A percentile compares a stretch with the other conserved stretches of the same genome.
phyloP scores from a whole-genome alignment of 2,797 vertebrate genomes.

The Corythornis leucogaster region DNA sequence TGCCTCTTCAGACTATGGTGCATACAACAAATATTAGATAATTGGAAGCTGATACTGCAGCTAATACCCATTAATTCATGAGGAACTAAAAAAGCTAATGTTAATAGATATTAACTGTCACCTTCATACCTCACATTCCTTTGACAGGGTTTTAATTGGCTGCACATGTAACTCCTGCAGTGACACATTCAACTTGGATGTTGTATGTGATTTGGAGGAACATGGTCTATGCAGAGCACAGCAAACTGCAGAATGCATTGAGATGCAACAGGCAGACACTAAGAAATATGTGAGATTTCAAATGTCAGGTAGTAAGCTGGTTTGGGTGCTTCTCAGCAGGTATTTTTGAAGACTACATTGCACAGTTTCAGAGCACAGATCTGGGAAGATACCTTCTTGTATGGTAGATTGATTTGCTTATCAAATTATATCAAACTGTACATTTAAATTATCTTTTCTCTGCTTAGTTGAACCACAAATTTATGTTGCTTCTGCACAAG shows the following conservation, averaged over 20 bases:
- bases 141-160: conserved; percentile 27
- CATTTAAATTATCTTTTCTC: conserved; percentile 25
- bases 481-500: conserved; percentile 18
- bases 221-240: background rate
- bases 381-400: background rate
- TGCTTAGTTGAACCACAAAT: conserved; percentile 27
- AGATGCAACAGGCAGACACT: background rate
- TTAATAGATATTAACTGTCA: conserved; percentile 10
- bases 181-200: background rate
- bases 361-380: background rate
- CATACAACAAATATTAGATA: background rate
- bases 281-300: background rate
- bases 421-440: conserved; percentile 15
- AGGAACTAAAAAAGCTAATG: conserved; percentile 19
- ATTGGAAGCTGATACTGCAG: conserved; percentile 38
- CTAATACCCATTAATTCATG: conserved; percentile 31
- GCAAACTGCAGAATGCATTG: background rate
- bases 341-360: background rate
- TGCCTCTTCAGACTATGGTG: background rate
- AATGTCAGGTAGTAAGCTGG: background rate
- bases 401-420: conserved; percentile 35
- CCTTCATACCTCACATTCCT: background rate
- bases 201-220: background rate
- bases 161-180: background rate
- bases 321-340: background rate